phyloP scores from a whole-genome alignment of 2,888 invertebrate genomes.

The Antheraea assamensis region DNA sequence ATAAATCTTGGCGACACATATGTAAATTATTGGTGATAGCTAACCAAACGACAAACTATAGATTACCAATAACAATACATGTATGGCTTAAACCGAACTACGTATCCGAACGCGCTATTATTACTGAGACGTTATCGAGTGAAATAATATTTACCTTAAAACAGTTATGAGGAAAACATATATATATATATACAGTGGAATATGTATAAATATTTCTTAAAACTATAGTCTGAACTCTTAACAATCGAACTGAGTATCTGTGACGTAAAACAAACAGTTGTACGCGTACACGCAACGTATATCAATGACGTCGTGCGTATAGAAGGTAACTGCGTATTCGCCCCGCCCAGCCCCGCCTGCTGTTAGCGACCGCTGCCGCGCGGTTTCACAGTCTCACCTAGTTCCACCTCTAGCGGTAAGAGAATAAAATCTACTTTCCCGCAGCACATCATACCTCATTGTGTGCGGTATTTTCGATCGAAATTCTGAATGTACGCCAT shows the following conservation, averaged over 20 bases:
- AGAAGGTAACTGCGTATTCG: slow-evolving; percentile 38
- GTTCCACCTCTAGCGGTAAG: not conserved
- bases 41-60: no score
- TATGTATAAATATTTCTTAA: not conserved
- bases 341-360: slow-evolving; percentile 74
- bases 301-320: slow-evolving; percentile 50
- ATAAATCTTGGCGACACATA: no score
- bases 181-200: no score
- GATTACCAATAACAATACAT: no score
- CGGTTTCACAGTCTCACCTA: not conserved
- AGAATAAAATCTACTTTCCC: slow-evolving; percentile 18
- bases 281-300: slow-evolving; percentile 28
- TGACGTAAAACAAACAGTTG: slow-evolving; percentile 19
- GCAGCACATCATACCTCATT: slow-evolving; percentile 1
- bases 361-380: slow-evolving; percentile 44
- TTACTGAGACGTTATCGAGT: no score
- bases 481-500: slow-evolving; percentile 27
- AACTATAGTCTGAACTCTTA: not conserved
- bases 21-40: no score
- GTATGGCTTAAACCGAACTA: no score
- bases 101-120: no score
- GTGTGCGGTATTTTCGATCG: slow-evolving; percentile 31
- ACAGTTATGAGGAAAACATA: no score
- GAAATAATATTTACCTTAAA: no score
- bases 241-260: not conserved